phyloP scores from a whole-genome alignment of 1,140 invertebrate genomes.

The Bombus breviceps region DNA sequence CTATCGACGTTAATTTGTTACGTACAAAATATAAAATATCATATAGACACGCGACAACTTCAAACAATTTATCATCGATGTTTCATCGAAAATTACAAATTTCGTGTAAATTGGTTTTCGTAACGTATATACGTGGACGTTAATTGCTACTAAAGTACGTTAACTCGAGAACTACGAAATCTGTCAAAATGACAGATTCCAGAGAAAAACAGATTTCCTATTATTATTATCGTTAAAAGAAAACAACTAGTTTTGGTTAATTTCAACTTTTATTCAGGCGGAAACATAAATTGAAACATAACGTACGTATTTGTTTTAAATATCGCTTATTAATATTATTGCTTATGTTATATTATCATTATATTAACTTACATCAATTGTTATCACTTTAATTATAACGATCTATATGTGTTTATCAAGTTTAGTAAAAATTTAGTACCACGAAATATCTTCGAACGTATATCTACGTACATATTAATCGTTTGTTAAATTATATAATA shows the following conservation, averaged over 20 bases:
- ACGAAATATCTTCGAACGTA: background rate
- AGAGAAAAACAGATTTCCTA: background rate
- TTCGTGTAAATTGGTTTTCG: background rate
- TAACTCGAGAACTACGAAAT: background rate
- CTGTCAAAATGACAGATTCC: background rate
- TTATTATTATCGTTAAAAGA: background rate
- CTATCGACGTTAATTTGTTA: background rate
- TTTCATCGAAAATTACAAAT: background rate
- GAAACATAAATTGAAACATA: no score
- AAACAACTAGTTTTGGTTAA: no score
- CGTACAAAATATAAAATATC: background rate
- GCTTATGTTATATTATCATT: no score
- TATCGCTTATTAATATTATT: no score
- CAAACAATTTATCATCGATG: background rate
- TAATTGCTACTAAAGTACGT: background rate
- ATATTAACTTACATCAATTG: no score
- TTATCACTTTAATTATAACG: background rate
- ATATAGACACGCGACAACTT: background rate
- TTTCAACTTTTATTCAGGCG: no score
- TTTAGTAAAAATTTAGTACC: background rate
- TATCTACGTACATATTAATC: background rate
- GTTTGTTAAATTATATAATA: background rate
- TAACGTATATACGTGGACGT: background rate
- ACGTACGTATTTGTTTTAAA: background rate
- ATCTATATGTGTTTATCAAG: background rate